Conservation (phyloP, 1,140 invertebrate species). For the Homalodisca vitripennis region DNA sequence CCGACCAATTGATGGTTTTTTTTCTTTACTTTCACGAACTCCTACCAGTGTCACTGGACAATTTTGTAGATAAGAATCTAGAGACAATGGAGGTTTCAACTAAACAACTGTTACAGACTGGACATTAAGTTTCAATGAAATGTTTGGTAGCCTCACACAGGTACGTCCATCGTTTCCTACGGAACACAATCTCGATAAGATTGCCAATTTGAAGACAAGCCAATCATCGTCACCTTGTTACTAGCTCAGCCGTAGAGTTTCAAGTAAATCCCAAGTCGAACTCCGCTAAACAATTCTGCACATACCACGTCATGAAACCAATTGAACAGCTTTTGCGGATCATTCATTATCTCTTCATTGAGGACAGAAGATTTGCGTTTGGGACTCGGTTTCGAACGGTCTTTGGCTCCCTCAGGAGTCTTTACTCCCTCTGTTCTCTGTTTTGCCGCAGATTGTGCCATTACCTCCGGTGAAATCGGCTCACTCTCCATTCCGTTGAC, state of each 20-base stretch:
- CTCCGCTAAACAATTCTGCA: too few species aligned
- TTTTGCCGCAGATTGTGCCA: too few species aligned
- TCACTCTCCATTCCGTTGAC: conserved; percentile 17
- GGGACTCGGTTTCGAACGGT: not conserved
- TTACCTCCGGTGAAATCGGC: conserved; percentile 22
- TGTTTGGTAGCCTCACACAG: not conserved
- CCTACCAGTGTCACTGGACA: too few species aligned
- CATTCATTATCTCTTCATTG: conserved; percentile 6
- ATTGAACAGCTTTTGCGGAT: conserved; percentile 16
- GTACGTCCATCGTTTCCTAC: not conserved
- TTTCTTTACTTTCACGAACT: too few species aligned
- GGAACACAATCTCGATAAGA: not conserved
- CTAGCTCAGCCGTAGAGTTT: conserved; percentile 6
- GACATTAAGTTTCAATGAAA: conserved; percentile 1
- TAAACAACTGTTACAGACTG: too few species aligned
- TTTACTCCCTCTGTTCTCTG: too few species aligned
- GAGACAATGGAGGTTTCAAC: too few species aligned
- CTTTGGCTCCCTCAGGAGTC: too few species aligned
- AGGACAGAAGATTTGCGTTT: not conserved
- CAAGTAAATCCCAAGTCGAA: not conserved
- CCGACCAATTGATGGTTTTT: too few species aligned
- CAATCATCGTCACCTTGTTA: not conserved
- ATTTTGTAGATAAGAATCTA: too few species aligned
- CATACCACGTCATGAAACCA: conserved; percentile 28
- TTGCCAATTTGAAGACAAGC: not conserved